These are phyloP conservation scores for Typhlomys cinereus DNA, from an alignment of 2,113 vertebrate species.

Conservation along the genomic window DNA sequence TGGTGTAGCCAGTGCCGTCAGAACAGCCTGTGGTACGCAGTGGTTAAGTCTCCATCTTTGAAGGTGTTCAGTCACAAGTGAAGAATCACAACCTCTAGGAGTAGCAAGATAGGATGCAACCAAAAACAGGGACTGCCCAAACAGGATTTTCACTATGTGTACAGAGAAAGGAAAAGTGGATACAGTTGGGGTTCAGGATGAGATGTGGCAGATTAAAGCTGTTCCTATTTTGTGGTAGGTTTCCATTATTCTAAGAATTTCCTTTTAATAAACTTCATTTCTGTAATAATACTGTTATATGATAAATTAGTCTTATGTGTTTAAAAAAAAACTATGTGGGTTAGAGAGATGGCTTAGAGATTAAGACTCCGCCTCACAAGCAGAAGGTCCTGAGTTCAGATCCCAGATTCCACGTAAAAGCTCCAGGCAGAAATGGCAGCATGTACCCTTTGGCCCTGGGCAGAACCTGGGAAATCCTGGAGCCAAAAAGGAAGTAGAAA, in stretches of 20 bases:
- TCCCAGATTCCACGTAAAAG: too few relatives aligned
- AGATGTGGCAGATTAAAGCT: background rate
- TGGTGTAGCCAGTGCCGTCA: background rate
- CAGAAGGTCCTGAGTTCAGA: too few relatives aligned
- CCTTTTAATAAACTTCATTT: constrained; percentile 29
- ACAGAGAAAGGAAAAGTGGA: background rate
- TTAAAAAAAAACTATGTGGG: too few relatives aligned
- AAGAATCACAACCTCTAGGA: background rate
- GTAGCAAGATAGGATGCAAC: background rate
- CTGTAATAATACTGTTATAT: background rate
- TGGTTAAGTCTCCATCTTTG: background rate
- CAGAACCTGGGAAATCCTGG: too few relatives aligned
- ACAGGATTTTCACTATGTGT: background rate
- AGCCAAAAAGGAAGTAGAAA: too few relatives aligned
- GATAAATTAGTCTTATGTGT: too few relatives aligned
- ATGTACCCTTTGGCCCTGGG: too few relatives aligned
- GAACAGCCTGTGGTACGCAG: background rate
- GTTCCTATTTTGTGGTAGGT: background rate
- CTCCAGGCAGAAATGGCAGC: too few relatives aligned
- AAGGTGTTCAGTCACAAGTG: background rate
- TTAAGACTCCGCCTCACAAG: too few relatives aligned
- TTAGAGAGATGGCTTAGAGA: too few relatives aligned
- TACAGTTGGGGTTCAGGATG: background rate
- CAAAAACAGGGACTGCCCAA: background rate
- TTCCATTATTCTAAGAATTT: background rate